Percentiles rank a stretch among this genome's conserved stretches.
These are phyloP conservation scores for Leptura quadrifasciata DNA, from an alignment of 2,888 invertebrate species.

Conservation along the genomic window DNA sequence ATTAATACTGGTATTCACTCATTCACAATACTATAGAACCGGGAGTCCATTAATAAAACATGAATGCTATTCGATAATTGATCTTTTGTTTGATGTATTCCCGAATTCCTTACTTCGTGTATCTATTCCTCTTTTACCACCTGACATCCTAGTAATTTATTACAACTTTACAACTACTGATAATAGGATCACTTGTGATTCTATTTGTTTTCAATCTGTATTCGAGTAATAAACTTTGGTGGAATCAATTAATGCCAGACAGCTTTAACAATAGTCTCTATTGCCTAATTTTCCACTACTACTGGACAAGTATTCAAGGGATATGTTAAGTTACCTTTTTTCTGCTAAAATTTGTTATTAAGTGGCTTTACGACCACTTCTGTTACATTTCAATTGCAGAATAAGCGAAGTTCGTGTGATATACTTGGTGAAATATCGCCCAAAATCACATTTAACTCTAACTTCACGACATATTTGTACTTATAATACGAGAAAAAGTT, in stretches of 20 bases:
- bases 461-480: no score
- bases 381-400: no score
- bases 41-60: constrained; percentile 40
- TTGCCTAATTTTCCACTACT: neutral
- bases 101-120: neutral
- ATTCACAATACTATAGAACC: constrained; percentile 30
- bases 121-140: constrained; percentile 7
- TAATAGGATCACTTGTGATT: constrained; percentile 12
- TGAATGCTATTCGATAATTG: constrained; percentile 30
- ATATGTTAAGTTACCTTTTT: neutral
- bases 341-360: no score
- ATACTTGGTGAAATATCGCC: no score
- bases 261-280: neutral
- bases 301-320: neutral
- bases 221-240: constrained; percentile 12
- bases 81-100: constrained; percentile 29
- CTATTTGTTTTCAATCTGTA: constrained; percentile 8
- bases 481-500: no score
- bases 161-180: constrained; percentile 22
- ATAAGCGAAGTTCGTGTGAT: no score
- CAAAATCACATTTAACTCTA: no score
- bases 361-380: no score
- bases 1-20: neutral
- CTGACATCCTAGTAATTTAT: constrained; percentile 22
- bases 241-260: neutral